These are phyloP conservation scores for Diplazon laetatorius DNA, from an alignment of 2,888 invertebrate genomes.

Conservation along the genomic window DNA sequence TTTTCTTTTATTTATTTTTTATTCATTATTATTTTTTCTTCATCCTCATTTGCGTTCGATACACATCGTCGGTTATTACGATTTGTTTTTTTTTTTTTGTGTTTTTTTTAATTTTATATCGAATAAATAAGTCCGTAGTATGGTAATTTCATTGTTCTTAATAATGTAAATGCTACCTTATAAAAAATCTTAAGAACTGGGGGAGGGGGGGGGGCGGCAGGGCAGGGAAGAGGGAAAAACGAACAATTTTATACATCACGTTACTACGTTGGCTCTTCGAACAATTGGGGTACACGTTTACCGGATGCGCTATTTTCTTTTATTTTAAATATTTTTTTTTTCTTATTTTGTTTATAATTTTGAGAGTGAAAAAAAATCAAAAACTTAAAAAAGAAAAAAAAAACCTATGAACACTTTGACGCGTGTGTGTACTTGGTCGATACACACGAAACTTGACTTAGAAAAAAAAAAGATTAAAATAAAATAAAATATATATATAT, in stretches of 20 bases:
- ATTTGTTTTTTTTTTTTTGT: conserved; percentile 22
- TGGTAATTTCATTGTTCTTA: conserved; percentile 62
- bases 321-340: conserved; percentile 31
- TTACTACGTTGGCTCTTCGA: conserved; percentile 47
- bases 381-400: conserved; percentile 12
- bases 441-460: no score
- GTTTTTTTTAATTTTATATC: conserved; percentile 55
- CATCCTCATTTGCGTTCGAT: no score
- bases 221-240: no score
- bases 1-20: conserved; percentile 22
- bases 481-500: conserved; percentile 26
- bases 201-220: no score
- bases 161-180: conserved; percentile 61
- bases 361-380: no score
- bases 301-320: conserved; percentile 60
- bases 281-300: conserved; percentile 66
- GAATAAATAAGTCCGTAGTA: conserved; percentile 62
- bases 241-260: conserved; percentile 76
- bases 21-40: conserved; percentile 2
- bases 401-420: conserved; percentile 44
- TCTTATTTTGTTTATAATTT: no score
- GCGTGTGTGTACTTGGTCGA: background rate
- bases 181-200: conserved; percentile 69
- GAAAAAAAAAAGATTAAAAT: background rate
- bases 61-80: conserved; percentile 37